Evolutionary conservation across 53 echinoderm and acorn worm species (phyloP).

Genomic region (Crossaster papposus): DNA sequence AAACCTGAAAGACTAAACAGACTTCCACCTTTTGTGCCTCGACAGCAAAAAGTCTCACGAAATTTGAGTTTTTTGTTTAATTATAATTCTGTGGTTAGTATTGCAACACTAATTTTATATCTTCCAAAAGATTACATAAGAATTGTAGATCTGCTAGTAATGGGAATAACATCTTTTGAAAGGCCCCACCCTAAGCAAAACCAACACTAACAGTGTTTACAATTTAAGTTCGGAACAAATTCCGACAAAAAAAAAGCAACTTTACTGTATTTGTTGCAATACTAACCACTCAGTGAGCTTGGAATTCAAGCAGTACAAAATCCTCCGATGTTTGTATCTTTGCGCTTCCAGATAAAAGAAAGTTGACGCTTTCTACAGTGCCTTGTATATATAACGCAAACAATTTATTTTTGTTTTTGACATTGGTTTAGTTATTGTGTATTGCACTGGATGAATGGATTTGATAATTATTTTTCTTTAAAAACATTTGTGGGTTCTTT

Average conservation of each 20-base stretch:
- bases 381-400: conserved; percentile 52
- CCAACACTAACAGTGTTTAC: conserved; percentile 24
- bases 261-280: background rate
- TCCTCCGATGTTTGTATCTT: conserved; percentile 38
- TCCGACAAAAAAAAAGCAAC: background rate
- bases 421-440: conserved; percentile 10
- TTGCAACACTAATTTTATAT: conserved; percentile 4
- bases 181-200: conserved; percentile 58
- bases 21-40: background rate
- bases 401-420: conserved; percentile 40
- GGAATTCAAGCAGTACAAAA: background rate
- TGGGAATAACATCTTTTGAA: conserved; percentile 37
- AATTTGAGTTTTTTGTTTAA: background rate
- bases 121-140: background rate
- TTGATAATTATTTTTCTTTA: conserved; percentile 34
- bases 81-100: background rate
- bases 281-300: conserved; percentile 3
- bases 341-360: conserved; percentile 39
- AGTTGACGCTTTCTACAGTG: conserved; percentile 12
- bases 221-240: background rate
- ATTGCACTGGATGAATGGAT: conserved; percentile 51
- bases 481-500: conserved; percentile 54
- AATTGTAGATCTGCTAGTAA: conserved; percentile 1
- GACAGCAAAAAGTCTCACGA: background rate
- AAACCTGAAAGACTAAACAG: background rate